Conservation (phyloP, 2,797 vertebrate species). For the Anguilla anguilla region DNA sequence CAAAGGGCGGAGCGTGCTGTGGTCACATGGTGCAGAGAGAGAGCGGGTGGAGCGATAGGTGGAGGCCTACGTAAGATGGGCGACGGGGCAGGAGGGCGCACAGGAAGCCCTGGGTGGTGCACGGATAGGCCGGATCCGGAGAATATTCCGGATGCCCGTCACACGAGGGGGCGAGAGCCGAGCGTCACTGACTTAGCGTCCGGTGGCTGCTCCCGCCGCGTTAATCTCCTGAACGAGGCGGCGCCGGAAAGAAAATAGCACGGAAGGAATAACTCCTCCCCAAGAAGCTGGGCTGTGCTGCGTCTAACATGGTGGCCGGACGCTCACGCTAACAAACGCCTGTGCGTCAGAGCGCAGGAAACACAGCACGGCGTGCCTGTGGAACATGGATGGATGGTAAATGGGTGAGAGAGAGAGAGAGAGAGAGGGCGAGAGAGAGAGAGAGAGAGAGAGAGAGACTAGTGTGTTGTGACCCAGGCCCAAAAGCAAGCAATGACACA, state of each 20-base stretch:
- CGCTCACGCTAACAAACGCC: neutral
- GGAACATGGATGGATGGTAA: neutral
- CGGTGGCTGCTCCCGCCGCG: neutral
- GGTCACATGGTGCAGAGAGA: neutral
- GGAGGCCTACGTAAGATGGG: neutral
- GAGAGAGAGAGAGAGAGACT: neutral
- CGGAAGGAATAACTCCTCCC: conserved; percentile 18
- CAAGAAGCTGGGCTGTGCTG: neutral
- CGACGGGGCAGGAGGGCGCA: neutral
- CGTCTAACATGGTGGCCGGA: neutral
- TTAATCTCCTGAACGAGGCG: neutral
- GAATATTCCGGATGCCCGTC: neutral
- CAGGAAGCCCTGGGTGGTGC: neutral
- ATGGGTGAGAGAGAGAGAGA: neutral
- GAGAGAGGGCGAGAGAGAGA: too few relatives aligned
- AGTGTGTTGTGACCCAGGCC: neutral
- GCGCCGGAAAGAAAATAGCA: neutral
- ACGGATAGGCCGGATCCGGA: neutral
- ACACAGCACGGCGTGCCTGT: neutral
- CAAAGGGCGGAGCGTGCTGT: neutral
- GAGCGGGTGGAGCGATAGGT: neutral
- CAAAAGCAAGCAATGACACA: neutral
- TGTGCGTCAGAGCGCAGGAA: neutral
- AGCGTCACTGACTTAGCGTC: neutral
- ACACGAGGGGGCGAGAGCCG: neutral